Base-by-base conservation (phyloP, 2,113 vertebrate genomes). In the Myiopsitta monachus region DNA sequence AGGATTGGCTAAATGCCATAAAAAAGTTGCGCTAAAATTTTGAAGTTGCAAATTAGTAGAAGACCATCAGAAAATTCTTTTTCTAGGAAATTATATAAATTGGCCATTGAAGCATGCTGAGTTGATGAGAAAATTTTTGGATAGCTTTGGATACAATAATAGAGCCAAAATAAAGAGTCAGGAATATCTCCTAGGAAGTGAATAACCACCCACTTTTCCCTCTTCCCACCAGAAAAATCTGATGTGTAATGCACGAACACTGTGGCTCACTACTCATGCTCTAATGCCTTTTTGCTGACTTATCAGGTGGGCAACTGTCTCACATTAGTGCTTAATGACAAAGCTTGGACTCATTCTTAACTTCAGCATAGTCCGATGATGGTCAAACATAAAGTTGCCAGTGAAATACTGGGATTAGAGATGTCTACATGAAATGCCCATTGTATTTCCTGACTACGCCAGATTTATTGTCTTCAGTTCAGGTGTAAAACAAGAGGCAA, bases 31-130 rank as follows among this genome's bases (percentile, higher is more conserved):
- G 21, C 14, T 72, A 92, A 66, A 47, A 41, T 13, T 51, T 82
- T 54, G 8, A 92, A 52, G 66, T 82, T 63, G 15, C 19, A 88
- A 87, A 80, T 96, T 88, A 76, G 21, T 38, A 92, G n/a, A 62
- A 49, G 72, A 82, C 28, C 0, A n/a, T 70, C 28, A 64, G 38
- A 80, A 92, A 86, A 49, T 4, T 3, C 7, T 81, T 75, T 75
- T 57, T 12, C 61, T 41, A 52, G 28, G n/a, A 87, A 92, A 90
- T 93, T 43, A 81, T 30, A 1, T 46, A 76, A 70, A 9, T 31
- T 75, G 39, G 18, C 39, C 57, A 49, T 6, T 43, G 55, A 90
- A 54, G 9, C 11, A 59, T n/a, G 5, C 13, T 68, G 6, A 79
- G 23, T 0, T 82, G 69, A 68, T 18, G 14, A 61, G 30, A 84